phyloP scores from a whole-genome alignment of 64 coral and sea anemone species.

The Catalaphyllia jardinei region DNA sequence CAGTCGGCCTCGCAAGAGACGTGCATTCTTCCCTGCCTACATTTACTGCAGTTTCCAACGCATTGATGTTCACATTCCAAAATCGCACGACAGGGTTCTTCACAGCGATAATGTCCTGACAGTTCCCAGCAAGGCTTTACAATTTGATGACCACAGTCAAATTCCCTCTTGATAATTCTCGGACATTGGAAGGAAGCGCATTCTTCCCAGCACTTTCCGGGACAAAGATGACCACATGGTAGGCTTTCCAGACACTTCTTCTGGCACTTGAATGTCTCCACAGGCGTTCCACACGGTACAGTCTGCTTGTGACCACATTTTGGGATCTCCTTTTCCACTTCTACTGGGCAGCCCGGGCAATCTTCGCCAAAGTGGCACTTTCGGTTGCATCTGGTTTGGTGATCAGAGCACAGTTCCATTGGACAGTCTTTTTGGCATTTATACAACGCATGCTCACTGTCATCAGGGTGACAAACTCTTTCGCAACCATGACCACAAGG shows the following conservation, averaged over 20 bases:
- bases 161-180: slow-evolving; percentile 9
- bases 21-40: slow-evolving; percentile 66
- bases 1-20: slow-evolving; percentile 44
- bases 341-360: slow-evolving; percentile 53
- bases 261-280: slow-evolving; percentile 29
- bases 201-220: slow-evolving; percentile 34
- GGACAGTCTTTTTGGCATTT: slow-evolving; percentile 69
- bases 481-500: slow-evolving; percentile 76
- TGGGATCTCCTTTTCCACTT: slow-evolving; percentile 13
- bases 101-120: slow-evolving; percentile 7
- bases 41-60: slow-evolving; percentile 36
- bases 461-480: slow-evolving; percentile 72
- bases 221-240: slow-evolving; percentile 51
- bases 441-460: slow-evolving; percentile 62
- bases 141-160: slow-evolving; percentile 61
- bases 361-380: slow-evolving; percentile 63
- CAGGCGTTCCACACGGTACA: slow-evolving; percentile 36
- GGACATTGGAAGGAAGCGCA: slow-evolving; percentile 26
- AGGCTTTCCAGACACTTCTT: slow-evolving; percentile 30
- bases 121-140: slow-evolving; percentile 50
- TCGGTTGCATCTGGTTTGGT: slow-evolving; percentile 56
- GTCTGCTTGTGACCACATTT: slow-evolving; percentile 8
- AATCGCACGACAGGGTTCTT: slow-evolving; percentile 41
- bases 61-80: slow-evolving; percentile 59
- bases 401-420: slow-evolving; percentile 47